Evolutionary conservation across 2,113 vertebrate genomes (phyloP).

Genomic region (Ceratotherium simum): DNA sequence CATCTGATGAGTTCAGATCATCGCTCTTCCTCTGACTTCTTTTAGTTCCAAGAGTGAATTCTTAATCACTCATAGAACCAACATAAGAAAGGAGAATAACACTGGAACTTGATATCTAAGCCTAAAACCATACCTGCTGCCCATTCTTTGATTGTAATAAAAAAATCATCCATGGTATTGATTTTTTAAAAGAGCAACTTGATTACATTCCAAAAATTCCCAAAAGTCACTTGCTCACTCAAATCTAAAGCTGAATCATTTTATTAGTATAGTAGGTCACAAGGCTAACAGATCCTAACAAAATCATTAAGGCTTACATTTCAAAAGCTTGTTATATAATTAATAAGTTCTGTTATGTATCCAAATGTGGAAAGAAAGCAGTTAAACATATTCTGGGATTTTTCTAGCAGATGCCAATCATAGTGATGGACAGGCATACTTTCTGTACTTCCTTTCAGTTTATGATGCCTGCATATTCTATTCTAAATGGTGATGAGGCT

Average conservation of each 20-base stretch:
- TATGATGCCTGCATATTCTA: background rate
- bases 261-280: background rate
- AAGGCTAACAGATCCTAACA: background rate
- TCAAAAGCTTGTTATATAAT: background rate
- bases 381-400: background rate
- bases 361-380: background rate
- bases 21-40: constrained; percentile 33
- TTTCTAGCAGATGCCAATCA: background rate
- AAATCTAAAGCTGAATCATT: background rate
- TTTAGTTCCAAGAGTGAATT: background rate
- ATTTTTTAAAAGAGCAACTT: constrained; percentile 33
- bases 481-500: background rate
- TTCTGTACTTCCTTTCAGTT: background rate
- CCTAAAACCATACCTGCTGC: background rate
- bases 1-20: background rate
- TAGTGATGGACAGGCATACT: background rate
- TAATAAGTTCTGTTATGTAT: background rate
- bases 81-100: background rate
- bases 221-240: background rate
- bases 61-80: background rate
- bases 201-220: constrained; percentile 14
- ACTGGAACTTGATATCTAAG: background rate
- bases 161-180: constrained; percentile 17
- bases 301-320: background rate
- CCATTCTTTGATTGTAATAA: constrained; percentile 27